Base-by-base conservation (phyloP, 2,113 vertebrate species). In the Glaucidium brasilianum region DNA sequence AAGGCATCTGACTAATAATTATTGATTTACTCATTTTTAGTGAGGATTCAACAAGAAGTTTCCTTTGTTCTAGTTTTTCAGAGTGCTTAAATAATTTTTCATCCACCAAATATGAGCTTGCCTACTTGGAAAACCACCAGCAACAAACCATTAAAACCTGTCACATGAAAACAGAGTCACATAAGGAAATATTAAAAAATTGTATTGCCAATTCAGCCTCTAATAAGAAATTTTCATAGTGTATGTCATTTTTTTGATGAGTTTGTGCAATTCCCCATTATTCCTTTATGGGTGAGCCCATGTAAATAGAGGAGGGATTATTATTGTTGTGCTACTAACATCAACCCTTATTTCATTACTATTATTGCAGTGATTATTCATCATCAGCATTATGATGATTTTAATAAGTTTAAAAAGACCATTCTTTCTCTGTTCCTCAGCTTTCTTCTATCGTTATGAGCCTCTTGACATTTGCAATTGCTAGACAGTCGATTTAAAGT, bases 351-450 rank as follows among this genome's bases (percentile, higher is more conserved):
- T 88, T 85, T 95, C 23, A 73, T 88, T 85, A 73, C 13, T 69
- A 58, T 88, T 83, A 90, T 68, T 83, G 27, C 34, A 60, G 53
- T 60, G 77, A 80, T 88, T 90, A 90, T 76, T 93, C 30, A 93
- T 92, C 62, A 88, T 60, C 67, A 90, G 15, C 52, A 79, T 85
- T 79, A 79, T 37, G 19, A 93, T 59, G 23, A 87, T 79, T 92
- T 92, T 82, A 68, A 63, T 90, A 83, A 79, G 53, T 80, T 93
- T 94, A 32, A 95, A 92, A 93, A 80, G 71, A 17, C 47, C 18
- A 53, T 88, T 90, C 23, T 94, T 92, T 60, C 71, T 63, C 43
- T 95, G 12, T 88, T 93, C 39, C 45, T 85, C 53, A 76, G 34
- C 49, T 92, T 94, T 76, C 37, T 82, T 30, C 58, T 73, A 37